These are phyloP conservation scores for Clarias fuscus DNA, from an alignment of 2,797 vertebrate species.

Conservation along the genomic window DNA sequence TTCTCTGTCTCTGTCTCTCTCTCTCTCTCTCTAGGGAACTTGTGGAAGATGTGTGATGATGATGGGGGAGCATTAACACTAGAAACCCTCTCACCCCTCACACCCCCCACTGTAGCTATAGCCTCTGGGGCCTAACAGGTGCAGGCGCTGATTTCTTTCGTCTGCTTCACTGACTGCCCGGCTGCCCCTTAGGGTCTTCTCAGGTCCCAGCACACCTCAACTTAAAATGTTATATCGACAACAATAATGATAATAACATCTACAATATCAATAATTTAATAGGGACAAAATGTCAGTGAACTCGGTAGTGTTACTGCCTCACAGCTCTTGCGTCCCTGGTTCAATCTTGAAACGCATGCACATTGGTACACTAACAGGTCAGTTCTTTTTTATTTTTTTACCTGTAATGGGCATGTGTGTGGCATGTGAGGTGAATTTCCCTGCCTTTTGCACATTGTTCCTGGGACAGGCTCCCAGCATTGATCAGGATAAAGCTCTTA, in stretches of 20 bases:
- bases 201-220: constrained; percentile 9
- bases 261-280: not conserved
- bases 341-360: not conserved
- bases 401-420: not conserved
- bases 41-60: constrained; percentile 42
- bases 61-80: constrained; percentile 50
- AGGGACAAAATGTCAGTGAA: not conserved
- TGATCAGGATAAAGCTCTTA: constrained; percentile 1
- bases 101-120: constrained; percentile 48
- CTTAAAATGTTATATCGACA: constrained; percentile 10
- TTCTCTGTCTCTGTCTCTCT: not conserved
- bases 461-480: not conserved
- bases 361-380: not conserved
- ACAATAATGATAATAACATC: not conserved
- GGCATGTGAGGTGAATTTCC: not conserved
- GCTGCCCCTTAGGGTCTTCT: constrained; percentile 26
- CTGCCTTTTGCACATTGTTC: not conserved
- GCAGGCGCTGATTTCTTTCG: constrained; percentile 69
- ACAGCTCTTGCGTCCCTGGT: not conserved
- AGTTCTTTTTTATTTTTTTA: not conserved
- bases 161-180: constrained; percentile 59
- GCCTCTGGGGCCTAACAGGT: constrained; percentile 69
- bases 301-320: not conserved
- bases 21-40: constrained; percentile 17
- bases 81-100: constrained; percentile 15